phyloP scores from a whole-genome alignment of 2,888 invertebrate genomes.

The Scaptomyza parva region DNA sequence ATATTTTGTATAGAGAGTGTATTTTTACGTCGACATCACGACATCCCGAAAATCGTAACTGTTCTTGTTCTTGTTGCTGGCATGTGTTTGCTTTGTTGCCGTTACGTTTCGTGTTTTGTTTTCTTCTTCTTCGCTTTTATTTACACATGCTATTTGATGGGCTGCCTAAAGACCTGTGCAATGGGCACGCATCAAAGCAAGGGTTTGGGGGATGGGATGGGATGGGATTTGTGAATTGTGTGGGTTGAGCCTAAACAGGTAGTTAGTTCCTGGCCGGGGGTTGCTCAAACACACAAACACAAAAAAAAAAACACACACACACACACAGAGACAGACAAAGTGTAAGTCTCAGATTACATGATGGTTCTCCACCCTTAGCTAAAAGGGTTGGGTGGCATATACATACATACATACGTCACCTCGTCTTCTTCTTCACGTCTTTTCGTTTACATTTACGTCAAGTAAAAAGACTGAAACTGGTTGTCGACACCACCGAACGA shows the following conservation, averaged over 20 bases:
- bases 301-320: not conserved
- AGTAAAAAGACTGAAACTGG: constrained; percentile 49
- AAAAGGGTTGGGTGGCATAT: constrained; percentile 25
- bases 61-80: constrained; percentile 5
- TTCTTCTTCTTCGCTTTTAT: constrained; percentile 47
- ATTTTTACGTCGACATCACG: not conserved
- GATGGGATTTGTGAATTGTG: constrained; percentile 1
- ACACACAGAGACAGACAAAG: constrained; percentile 5
- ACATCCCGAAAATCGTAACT: too few relatives aligned
- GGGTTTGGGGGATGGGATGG: too few relatives aligned
- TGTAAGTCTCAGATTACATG: constrained; percentile 74
- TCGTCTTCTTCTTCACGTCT: too few relatives aligned
- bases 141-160: constrained; percentile 68
- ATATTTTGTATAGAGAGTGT: not conserved
- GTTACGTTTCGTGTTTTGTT: constrained; percentile 32
- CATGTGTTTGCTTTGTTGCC: constrained; percentile 36
- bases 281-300: constrained; percentile 32
- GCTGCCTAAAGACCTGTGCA: constrained; percentile 59
- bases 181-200: constrained; percentile 20
- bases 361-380: constrained; percentile 34
- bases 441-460: constrained; percentile 52
- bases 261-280: constrained; percentile 47
- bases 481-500: constrained; percentile 51
- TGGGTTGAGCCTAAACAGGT: constrained; percentile 27
- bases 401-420: constrained; percentile 35